Evolutionary conservation across 37 sponge, comb jelly and placozoan genomes (phyloP), one percentile per base, ranked within the genome.

Genomic region (Tethya wilhelma): DNA sequence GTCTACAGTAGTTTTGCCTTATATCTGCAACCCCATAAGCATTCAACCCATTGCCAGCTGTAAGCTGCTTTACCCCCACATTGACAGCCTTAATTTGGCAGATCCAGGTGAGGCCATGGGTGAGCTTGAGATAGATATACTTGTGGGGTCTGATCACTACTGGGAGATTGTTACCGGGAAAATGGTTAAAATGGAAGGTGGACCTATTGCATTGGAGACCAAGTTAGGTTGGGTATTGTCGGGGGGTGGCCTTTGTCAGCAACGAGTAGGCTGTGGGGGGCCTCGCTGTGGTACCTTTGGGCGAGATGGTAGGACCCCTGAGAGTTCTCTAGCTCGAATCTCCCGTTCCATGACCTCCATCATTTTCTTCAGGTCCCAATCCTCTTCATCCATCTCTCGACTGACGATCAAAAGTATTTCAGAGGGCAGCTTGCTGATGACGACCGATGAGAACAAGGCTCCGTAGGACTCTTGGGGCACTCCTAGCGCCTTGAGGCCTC

Each of bases 101-200:
- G 80, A 67, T 36, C 1, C 25, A 11, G 38, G 25, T 31, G 36
- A 30, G 12, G 40, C 36, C 40, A 23, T 26, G 20, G 71, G 33
- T 20, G 59, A 59, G 33, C 36, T 80, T 4, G 43, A 57, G n/a
- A n/a, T n/a, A n/a, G n/a, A n/a, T n/a, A n/a, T n/a, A n/a, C n/a
- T n/a, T n/a, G n/a, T n/a, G n/a, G 71, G 81, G 28, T 68, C 69
- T 45, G 81, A 80, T 58, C 59, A 80, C 42, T 80, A 80, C 62
- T 80, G 81, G 81, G n/a, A n/a, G n/a, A n/a, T n/a, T n/a, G n/a
- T n/a, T n/a, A n/a, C n/a, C n/a, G n/a, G n/a, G n/a, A n/a, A 41
- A 38, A 31, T 64, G 8, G 67, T 34, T 2, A 34, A 31, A 19
- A 32, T 34, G 20, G 30, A 69, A 2, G 56, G 17, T 23, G 71